These are phyloP conservation scores for Drosophila paulistorum DNA, from an alignment of 1,140 invertebrate species.

Conservation along the genomic window DNA sequence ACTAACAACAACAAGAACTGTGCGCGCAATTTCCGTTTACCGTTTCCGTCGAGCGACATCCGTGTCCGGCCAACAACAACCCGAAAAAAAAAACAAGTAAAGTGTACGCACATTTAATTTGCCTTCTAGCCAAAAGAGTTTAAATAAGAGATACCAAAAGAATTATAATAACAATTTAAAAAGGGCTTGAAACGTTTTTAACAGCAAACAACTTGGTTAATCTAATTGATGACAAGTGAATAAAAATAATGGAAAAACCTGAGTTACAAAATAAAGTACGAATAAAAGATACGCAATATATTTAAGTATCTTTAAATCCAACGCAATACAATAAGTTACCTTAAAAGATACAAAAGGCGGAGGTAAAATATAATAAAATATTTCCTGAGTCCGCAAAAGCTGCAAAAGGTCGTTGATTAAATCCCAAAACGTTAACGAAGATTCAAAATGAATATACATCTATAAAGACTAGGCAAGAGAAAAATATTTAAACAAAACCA, in stretches of 20 bases:
- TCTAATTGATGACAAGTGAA: not conserved
- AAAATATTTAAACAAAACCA: not conserved
- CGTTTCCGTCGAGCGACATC: constrained; percentile 65
- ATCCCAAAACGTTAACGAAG: too few relatives aligned
- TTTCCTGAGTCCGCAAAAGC: not conserved
- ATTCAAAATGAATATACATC: too few relatives aligned
- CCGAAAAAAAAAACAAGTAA: constrained; percentile 23
- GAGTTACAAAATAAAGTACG: not conserved
- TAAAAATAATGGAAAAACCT: too few relatives aligned
- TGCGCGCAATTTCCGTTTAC: constrained; percentile 79
- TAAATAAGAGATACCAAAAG: not conserved
- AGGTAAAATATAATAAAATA: not conserved
- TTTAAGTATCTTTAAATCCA: too few relatives aligned
- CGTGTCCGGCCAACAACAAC: constrained; percentile 40
- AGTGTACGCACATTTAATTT: constrained; percentile 54
- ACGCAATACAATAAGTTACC: not conserved
- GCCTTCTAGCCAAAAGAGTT: constrained; percentile 21
- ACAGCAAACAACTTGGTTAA: not conserved
- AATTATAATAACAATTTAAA: not conserved
- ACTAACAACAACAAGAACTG: constrained; percentile 50
- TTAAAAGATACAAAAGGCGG: not conserved
- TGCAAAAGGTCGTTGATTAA: too few relatives aligned
- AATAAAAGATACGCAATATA: too few relatives aligned
- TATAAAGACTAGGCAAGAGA: not conserved
- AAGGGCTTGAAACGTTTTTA: too few relatives aligned